Evolutionary conservation across 1,140 invertebrate genomes (phyloP), one percentile per base, ranked within the genome.

Genomic region (Antheraea pernyi): DNA sequence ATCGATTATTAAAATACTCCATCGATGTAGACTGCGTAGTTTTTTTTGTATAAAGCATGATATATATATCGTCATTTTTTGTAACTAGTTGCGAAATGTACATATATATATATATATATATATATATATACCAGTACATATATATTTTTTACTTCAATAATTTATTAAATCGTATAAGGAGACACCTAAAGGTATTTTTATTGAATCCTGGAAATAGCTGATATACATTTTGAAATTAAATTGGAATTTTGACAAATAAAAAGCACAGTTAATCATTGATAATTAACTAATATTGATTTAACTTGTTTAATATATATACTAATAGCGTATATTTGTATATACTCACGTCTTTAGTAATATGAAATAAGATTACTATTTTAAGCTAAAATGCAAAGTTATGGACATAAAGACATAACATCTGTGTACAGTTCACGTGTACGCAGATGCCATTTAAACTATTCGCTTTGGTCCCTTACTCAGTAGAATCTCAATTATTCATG

Each of bases 401-500:
- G 46, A 53, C 46, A 53, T 11, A 53, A 53, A 53, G 46, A 53
- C 46, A 53, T 53, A 53, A 53, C 46, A 53, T 53, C 46, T 53
- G 46, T 16, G 7, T 16, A 13, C 46, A 53, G 46, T 53, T 13
- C 46, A 16, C 46, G 46, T 16, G 46, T 7, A 53, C 46, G 46
- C 13, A 53, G 46, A 53, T 53, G 69, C 39, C 69, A 48, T 30
- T 36, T 10, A 42, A 70, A 66, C 48, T 72, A 70, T 72, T 75
- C 48, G 59, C 70, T 70, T 75, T 72, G 53, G 72, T 61, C 70
- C 68, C 62, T 61, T 64, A 67, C 42, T 59, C 66, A 19, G 30
- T 65, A 65, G 39, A 42, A 65, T 65, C 46, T 46, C 16, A 65
- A 65, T 65, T 65, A 65, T 65, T 65, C 19, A 48, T 39, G 61